Percentiles rank a stretch among this genome's conserved stretches.
Evolutionary conservation across 2,888 invertebrate species (phyloP).

Genomic region (Aleiodes testaceus): DNA sequence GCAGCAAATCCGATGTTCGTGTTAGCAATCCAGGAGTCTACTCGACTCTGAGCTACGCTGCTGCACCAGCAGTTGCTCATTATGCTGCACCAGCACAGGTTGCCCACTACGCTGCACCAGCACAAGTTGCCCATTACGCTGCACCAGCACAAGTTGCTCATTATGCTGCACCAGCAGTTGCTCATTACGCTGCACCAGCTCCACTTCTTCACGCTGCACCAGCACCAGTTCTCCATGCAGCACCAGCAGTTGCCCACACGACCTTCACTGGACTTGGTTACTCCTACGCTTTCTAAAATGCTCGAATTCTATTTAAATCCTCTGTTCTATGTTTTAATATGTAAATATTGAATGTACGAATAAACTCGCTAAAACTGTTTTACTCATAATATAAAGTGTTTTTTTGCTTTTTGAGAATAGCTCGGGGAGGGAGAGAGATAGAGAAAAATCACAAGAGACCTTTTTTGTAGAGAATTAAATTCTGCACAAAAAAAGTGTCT

Average conservation of each 20-base stretch:
- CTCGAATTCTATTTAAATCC: neutral
- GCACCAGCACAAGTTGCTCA: constrained; percentile 37
- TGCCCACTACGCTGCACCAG: constrained; percentile 39
- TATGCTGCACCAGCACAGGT: constrained; percentile 40
- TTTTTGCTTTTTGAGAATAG: too few relatives aligned
- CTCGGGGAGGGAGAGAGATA: too few relatives aligned
- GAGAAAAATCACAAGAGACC: too few relatives aligned
- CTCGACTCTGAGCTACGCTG: constrained; percentile 39
- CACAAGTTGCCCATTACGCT: constrained; percentile 44
- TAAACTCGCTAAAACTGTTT: constrained; percentile 24
- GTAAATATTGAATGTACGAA: constrained; percentile 31
- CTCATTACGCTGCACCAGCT: constrained; percentile 31
- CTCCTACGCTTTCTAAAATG: constrained; percentile 8
- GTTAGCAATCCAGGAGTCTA: constrained; percentile 75
- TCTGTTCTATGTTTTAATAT: neutral
- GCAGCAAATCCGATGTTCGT: constrained; percentile 81
- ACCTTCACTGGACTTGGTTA: constrained; percentile 28
- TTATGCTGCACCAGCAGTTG: constrained; percentile 37
- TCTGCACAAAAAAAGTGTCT: too few relatives aligned
- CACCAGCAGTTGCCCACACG: constrained; percentile 28
- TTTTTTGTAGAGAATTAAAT: too few relatives aligned
- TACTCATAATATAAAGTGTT: neutral
- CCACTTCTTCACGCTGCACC: constrained; percentile 37
- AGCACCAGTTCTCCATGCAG: constrained; percentile 34
- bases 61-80: constrained; percentile 25